Evolutionary conservation across 2,797 vertebrate genomes (phyloP).

Genomic region (Oryzias sinensis): DNA sequence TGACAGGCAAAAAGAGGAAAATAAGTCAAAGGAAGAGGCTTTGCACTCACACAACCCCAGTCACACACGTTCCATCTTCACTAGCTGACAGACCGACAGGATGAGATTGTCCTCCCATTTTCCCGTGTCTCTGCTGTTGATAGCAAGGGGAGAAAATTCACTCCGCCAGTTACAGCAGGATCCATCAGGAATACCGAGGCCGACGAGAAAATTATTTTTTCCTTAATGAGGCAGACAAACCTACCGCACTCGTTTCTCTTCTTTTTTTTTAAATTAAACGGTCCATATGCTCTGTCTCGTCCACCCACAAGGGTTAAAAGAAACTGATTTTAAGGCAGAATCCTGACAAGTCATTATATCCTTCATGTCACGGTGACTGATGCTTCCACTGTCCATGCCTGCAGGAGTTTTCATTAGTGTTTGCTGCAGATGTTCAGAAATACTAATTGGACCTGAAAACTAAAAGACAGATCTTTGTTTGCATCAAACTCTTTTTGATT

Average conservation of each 20-base stretch:
- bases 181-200: constrained; percentile 48
- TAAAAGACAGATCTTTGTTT: background rate
- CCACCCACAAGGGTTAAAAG: background rate
- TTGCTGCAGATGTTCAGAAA: background rate
- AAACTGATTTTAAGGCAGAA: background rate
- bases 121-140: constrained; percentile 59
- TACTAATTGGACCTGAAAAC: background rate
- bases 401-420: background rate
- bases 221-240: constrained; percentile 49
- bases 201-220: constrained; percentile 50
- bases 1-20: constrained; percentile 71
- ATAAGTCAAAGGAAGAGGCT: constrained; percentile 74
- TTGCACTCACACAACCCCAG: constrained; percentile 35
- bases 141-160: constrained; percentile 60
- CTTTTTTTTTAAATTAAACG: constrained; percentile 27
- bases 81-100: constrained; percentile 55
- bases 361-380: background rate
- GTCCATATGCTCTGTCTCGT: constrained; percentile 13
- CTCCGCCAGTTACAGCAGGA: constrained; percentile 61
- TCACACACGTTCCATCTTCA: constrained; percentile 62
- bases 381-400: background rate
- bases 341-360: too few species aligned
- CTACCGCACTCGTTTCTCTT: constrained; percentile 23
- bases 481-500: background rate
- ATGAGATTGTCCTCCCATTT: constrained; percentile 73